Evolutionary conservation across 1,140 invertebrate species (phyloP), one percentile per base, ranked within the genome.

Genomic region (Macrobrachium nipponense): DNA sequence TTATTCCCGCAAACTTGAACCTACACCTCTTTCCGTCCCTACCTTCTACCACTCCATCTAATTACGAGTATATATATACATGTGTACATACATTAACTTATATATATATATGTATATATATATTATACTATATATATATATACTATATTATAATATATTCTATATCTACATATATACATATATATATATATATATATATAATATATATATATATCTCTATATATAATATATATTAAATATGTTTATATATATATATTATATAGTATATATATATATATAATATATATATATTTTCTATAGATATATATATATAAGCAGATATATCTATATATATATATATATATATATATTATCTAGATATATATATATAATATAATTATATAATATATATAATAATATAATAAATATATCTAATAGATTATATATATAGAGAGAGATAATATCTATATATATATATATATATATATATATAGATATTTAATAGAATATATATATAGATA

Each of bases 381-480:
- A 73, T 73, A 73, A 73, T 73, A 73, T 73, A 73, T 73, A 73
- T 73, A n/a, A n/a, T n/a, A n/a, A n/a, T n/a, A n/a, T n/a, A n/a
- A n/a, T n/a, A n/a, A n/a, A 73, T 73, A 73, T 43, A 73, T 73
- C n/a, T n/a, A n/a, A 73, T 73, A 73, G 12, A 73, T 73, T n/a
- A n/a, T n/a, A n/a, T n/a, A n/a, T n/a, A n/a, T n/a, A n/a, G n/a
- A n/a, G n/a, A n/a, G n/a, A n/a, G n/a, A n/a, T n/a, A n/a, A n/a
- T n/a, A n/a, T n/a, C n/a, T n/a, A n/a, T n/a, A n/a, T n/a, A n/a
- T n/a, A n/a, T n/a, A n/a, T n/a, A n/a, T n/a, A n/a, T n/a, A 73
- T 73, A 73, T 73, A 73, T 73, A 73, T 73, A 73, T 43, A 73
- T 73, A 73, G 7, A 73, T 73, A 20, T 73, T n/a, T n/a, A n/a